Base-by-base conservation (phyloP, 2,113 vertebrate species). In the Zosterops pallidus region DNA sequence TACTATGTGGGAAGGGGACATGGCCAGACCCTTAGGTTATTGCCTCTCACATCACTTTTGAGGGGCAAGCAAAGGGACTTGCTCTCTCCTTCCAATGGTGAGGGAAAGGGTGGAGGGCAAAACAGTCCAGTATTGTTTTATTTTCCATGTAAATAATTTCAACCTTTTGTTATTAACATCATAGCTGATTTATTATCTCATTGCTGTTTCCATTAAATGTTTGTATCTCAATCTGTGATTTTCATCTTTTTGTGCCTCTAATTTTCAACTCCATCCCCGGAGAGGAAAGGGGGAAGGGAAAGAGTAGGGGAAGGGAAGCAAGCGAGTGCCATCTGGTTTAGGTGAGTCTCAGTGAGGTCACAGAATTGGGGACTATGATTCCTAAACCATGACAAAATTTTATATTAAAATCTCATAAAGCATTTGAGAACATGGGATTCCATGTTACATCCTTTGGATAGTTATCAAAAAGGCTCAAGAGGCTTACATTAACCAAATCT, bases 381-480 rank as follows among this genome's bases (percentile, higher is more conserved):
- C n/a, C 23, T 39, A 53, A 69, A 41, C 15, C 29, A 47, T 21
- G 20, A 70, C 12, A 55, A 31, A 81, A 55, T 70, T 60, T 10
- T 44, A 19, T 26, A 72, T 72, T 28, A 37, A 86, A 79, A 81
- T 59, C 17, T 71, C 53, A 57, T 64, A 42, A 76, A 67, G 14
- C 14, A 56, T 72, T 68, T 86, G n/a, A 59, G 17, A 49, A 82
- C 1, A 9, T n/a, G 11, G 5, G 4, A 37, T 94, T 93, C 42
- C 9, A 8, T 56, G 18, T 65, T 67, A 5, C 21, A 49, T 5
- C 5, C 8, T 49, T 47, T 77, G 41, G 42, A 64, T 57, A 37
- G 0, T 0, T 29, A 33, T 6, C 3, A 5, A 14, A 59, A 88
- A 83, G 11, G 31, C 9, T 83, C 8, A 19, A 44, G 49, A 80